Conservation (phyloP, 2,888 invertebrate species). For the Exephanes ischioxanthus region DNA sequence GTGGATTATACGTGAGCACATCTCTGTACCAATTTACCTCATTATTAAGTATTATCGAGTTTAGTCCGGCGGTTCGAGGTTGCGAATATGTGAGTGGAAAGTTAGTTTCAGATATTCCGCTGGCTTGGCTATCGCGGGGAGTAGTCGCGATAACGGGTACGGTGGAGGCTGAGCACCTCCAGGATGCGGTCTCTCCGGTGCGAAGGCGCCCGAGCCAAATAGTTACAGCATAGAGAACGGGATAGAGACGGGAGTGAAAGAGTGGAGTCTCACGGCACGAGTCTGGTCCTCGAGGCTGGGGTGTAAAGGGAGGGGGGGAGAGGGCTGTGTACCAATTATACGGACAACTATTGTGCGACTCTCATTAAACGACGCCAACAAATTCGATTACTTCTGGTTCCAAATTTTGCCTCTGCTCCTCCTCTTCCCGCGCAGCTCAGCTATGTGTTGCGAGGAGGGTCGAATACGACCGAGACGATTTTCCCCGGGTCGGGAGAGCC, state of each 20-base stretch:
- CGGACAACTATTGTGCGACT: constrained; percentile 83
- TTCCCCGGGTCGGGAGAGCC: constrained; percentile 77
- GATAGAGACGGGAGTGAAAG: constrained; percentile 41
- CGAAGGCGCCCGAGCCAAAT: constrained; percentile 77
- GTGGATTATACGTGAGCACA: neutral
- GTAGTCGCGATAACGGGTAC: constrained; percentile 60
- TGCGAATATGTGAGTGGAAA: constrained; percentile 62
- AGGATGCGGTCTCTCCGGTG: constrained; percentile 68
- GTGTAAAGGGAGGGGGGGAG: constrained; percentile 67
- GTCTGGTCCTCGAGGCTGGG: constrained; percentile 68
- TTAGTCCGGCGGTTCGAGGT: constrained; percentile 16
- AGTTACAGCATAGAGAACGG: constrained; percentile 72
- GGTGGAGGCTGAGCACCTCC: constrained; percentile 73
- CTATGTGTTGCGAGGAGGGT: constrained; percentile 68
- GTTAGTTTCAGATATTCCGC: constrained; percentile 58
- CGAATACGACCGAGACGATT: constrained; percentile 77
- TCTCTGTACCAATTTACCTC: constrained; percentile 24
- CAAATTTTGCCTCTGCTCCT: constrained; percentile 80
- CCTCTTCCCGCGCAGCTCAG: constrained; percentile 51
- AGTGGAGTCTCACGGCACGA: constrained; percentile 65
- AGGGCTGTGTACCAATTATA: constrained; percentile 83
- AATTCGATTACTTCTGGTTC: constrained; percentile 84
- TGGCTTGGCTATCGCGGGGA: constrained; percentile 49
- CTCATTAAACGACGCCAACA: constrained; percentile 84
- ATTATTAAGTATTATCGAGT: constrained; percentile 58